A percentile compares a stretch with the other conserved stretches of the same genome.
Evolutionary conservation across 2,113 vertebrate species (phyloP).

Genomic region (Micronycteris hirsuta): DNA sequence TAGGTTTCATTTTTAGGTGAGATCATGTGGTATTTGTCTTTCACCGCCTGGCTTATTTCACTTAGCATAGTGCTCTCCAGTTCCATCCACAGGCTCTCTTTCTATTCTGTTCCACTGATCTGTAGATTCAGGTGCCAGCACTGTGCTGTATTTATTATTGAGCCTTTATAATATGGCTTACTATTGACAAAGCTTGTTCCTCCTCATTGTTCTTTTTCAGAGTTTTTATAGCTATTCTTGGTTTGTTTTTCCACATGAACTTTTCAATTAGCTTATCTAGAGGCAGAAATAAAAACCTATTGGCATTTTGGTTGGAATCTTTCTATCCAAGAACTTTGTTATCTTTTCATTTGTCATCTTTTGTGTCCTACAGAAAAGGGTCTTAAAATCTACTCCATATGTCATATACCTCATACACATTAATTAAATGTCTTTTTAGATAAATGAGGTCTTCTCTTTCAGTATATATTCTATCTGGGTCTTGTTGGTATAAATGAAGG

Average conservation of each 20-base stretch:
- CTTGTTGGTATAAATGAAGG: background rate
- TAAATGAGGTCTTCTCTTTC: background rate
- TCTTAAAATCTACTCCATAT: background rate
- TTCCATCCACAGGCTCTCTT: background rate
- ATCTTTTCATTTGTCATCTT: background rate
- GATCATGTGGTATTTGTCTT: too few relatives aligned
- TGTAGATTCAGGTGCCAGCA: background rate
- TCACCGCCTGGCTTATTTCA: too few relatives aligned
- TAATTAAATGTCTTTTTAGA: conserved; percentile 16
- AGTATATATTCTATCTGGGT: background rate
- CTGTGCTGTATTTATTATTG: background rate
- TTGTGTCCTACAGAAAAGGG: background rate
- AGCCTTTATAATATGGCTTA: background rate
- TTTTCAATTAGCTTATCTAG: background rate
- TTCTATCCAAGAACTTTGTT: background rate
- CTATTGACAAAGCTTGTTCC: background rate
- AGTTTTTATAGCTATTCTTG: background rate
- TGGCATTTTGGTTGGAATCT: background rate
- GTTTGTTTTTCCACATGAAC: background rate
- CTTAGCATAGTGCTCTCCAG: too few relatives aligned
- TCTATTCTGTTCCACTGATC: background rate
- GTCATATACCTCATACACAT: background rate
- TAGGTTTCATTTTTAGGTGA: too few relatives aligned
- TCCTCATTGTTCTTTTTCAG: background rate
- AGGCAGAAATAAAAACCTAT: conserved; percentile 24